phyloP scores from a whole-genome alignment of 2,888 invertebrate species.

The Morpho deidamia region DNA sequence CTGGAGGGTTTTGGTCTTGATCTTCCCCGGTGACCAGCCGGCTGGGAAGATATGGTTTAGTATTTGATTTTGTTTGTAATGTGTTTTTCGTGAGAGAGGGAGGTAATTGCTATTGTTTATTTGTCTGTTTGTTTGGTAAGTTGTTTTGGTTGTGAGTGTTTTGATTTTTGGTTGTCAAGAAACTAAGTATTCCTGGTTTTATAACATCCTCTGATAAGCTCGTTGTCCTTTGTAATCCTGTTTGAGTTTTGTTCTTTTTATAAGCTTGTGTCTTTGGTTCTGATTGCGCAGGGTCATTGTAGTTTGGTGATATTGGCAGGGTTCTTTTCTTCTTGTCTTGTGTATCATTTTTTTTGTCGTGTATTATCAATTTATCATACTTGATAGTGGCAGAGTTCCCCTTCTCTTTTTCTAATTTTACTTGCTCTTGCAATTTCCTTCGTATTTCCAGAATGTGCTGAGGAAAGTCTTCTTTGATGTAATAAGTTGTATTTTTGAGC shows the following conservation, averaged over 20 bases:
- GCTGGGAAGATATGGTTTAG: not conserved
- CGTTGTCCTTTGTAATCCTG: not conserved
- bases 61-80: not conserved
- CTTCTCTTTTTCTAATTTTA: not conserved
- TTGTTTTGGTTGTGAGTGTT: not conserved
- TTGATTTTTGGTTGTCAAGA: not conserved
- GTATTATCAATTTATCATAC: not conserved
- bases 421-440: not conserved
- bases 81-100: not conserved
- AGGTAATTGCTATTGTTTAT: not conserved
- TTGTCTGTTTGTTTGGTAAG: too few relatives aligned
- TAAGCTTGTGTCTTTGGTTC: not conserved
- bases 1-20: too few relatives aligned
- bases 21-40: not conserved
- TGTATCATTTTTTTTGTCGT: not conserved
- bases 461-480: not conserved
- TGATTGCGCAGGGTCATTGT: not conserved
- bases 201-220: not conserved
- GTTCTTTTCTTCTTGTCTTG: not conserved
- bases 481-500: not conserved
- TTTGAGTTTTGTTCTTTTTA: not conserved
- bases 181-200: not conserved
- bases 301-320: not conserved
- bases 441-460: not conserved
- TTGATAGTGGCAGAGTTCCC: not conserved